A percentile compares a stretch with the other conserved stretches of the same genome.
phyloP scores from a whole-genome alignment of 2,888 invertebrate genomes.

The Trissoscelio sp. region DNA sequence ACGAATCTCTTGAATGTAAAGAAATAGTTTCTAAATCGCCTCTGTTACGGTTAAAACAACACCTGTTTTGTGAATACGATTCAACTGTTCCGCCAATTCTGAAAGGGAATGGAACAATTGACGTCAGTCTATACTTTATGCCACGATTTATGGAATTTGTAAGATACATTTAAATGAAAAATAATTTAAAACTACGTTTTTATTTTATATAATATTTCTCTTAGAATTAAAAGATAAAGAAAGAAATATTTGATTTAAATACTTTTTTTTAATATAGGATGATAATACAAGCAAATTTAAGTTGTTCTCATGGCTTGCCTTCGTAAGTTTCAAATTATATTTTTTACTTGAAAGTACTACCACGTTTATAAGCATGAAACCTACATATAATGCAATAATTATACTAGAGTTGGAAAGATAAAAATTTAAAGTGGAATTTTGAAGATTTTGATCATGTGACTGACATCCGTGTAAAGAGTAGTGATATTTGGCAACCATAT shows the following conservation, averaged over 20 bases:
- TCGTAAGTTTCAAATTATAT: too few species aligned
- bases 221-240: too few species aligned
- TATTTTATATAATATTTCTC: too few species aligned
- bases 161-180: too few species aligned
- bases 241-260: too few species aligned
- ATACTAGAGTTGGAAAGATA: slow-evolving; percentile 88
- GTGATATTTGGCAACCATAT: slow-evolving; percentile 90
- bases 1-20: slow-evolving; percentile 71
- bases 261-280: too few species aligned
- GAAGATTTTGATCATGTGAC: slow-evolving; percentile 87
- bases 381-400: too few species aligned
- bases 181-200: too few species aligned
- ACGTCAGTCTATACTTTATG: slow-evolving; percentile 85
- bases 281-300: slow-evolving; percentile 70
- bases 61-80: slow-evolving; percentile 85
- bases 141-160: slow-evolving; percentile 85
- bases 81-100: slow-evolving; percentile 86
- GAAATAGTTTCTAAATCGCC: slow-evolving; percentile 68
- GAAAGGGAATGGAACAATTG: slow-evolving; percentile 84
- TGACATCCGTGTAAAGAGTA: slow-evolving; percentile 87
- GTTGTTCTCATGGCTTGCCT: slow-evolving; percentile 74
- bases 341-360: too few species aligned
- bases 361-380: too few species aligned
- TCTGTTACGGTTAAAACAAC: slow-evolving; percentile 83
- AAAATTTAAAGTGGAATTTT: slow-evolving; percentile 89